These are phyloP conservation scores for Cistogaster globosa DNA, from an alignment of 2,888 invertebrate genomes.

Conservation along the genomic window DNA sequence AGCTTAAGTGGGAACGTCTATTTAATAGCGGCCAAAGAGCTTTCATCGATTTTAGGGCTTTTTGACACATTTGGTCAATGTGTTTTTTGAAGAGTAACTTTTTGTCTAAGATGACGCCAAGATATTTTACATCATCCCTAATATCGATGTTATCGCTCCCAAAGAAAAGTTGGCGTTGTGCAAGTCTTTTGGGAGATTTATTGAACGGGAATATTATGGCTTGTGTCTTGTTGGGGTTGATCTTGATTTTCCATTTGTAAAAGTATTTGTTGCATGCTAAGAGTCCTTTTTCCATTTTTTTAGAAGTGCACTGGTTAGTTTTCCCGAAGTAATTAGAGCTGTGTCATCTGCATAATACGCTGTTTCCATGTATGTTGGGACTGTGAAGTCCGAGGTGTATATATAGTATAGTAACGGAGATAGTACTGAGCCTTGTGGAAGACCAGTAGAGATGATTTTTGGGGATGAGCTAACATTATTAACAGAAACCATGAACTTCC, in stretches of 20 bases:
- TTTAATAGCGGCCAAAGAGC: slow-evolving; percentile 15
- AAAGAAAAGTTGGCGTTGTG: background rate
- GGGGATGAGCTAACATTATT: background rate
- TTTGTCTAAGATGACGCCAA: slow-evolving; percentile 28
- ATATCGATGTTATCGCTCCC: slow-evolving; percentile 7
- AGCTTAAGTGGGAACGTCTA: slow-evolving; percentile 2
- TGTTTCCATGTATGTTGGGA: background rate
- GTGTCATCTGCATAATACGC: slow-evolving; percentile 53
- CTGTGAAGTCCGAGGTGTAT: slow-evolving; percentile 19
- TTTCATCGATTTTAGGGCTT: slow-evolving; percentile 22
- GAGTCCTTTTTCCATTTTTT: slow-evolving; percentile 35
- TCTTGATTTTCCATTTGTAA: slow-evolving; percentile 44
- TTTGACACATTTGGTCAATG: slow-evolving; percentile 17
- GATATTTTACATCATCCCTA: slow-evolving; percentile 29
- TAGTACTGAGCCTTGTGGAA: slow-evolving; percentile 51
- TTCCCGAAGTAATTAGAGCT: slow-evolving; percentile 17
- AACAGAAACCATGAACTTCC: background rate
- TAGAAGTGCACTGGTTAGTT: slow-evolving; percentile 31
- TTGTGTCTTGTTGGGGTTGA: slow-evolving; percentile 36
- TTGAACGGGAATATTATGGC: slow-evolving; percentile 31
- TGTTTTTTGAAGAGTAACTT: slow-evolving; percentile 27
- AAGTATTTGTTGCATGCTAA: slow-evolving; percentile 8
- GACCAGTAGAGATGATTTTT: slow-evolving; percentile 17
- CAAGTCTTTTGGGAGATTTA: slow-evolving; percentile 38
- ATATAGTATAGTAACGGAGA: slow-evolving; percentile 37